These are phyloP conservation scores for Eledona agricola DNA, from an alignment of 2,888 invertebrate species.

Conservation along the genomic window DNA sequence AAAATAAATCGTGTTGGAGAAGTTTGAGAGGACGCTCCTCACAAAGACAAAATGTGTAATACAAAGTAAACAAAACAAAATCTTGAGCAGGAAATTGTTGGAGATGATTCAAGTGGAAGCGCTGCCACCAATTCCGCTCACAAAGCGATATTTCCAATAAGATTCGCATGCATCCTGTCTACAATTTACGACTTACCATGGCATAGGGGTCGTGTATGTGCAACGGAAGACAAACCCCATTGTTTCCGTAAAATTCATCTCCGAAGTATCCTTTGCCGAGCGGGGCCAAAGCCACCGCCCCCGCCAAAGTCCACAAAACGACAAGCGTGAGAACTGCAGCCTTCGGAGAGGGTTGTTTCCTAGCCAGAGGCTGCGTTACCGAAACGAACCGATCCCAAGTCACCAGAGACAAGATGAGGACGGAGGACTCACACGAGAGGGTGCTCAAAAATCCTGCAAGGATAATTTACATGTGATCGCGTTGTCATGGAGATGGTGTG, in stretches of 20 bases:
- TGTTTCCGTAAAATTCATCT: slow-evolving; percentile 67
- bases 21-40: no score
- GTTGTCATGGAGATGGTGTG: background rate
- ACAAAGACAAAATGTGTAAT: no score
- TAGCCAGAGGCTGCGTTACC: slow-evolving; percentile 66
- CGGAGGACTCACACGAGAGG: slow-evolving; percentile 70
- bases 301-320: slow-evolving; percentile 65
- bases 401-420: slow-evolving; percentile 68
- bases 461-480: background rate
- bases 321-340: slow-evolving; percentile 64
- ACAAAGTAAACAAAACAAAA: no score
- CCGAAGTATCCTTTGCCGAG: slow-evolving; percentile 66
- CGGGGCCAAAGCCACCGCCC: slow-evolving; percentile 64
- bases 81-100: no score
- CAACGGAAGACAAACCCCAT: slow-evolving; percentile 69
- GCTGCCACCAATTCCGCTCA: no score
- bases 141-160: no score
- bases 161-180: background rate
- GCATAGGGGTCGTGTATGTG: slow-evolving; percentile 70
- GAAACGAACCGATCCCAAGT: slow-evolving; percentile 71
- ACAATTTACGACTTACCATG: slow-evolving; percentile 57
- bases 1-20: no score
- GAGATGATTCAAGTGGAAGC: no score
- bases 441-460: slow-evolving; percentile 67
- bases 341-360: slow-evolving; percentile 60